phyloP scores from a whole-genome alignment of 2,797 vertebrate species.

The Coluber constrictor region DNA sequence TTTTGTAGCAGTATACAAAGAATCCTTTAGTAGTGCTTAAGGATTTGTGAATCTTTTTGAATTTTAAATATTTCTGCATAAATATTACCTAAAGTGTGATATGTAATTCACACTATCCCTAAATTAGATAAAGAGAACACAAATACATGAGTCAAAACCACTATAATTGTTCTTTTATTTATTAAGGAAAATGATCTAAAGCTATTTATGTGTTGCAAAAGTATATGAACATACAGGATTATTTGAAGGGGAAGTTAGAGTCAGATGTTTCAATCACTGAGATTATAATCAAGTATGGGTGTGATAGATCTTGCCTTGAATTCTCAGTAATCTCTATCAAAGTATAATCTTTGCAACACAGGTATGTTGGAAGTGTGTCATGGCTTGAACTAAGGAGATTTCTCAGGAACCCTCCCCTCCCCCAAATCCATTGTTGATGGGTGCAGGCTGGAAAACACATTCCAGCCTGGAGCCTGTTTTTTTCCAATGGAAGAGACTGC shows the following conservation, averaged over 20 bases:
- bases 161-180: background rate
- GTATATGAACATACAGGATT: background rate
- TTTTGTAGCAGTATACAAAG: background rate
- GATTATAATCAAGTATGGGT: background rate
- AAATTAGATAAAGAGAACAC: background rate
- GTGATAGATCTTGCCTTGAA: background rate
- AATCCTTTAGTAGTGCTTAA: background rate
- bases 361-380: background rate
- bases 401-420: background rate
- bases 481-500: background rate
- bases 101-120: background rate
- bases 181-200: background rate
- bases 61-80: background rate
- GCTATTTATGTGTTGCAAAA: background rate
- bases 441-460: background rate
- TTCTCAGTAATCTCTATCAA: background rate
- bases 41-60: background rate
- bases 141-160: background rate
- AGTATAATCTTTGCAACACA: background rate
- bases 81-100: background rate
- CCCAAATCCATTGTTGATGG: background rate
- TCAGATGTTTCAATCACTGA: background rate
- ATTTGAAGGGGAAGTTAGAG: background rate
- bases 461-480: background rate
- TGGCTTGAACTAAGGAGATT: background rate